These are phyloP conservation scores for Nyctibius bracteatus DNA, from an alignment of 2,113 vertebrate species.

Conservation along the genomic window DNA sequence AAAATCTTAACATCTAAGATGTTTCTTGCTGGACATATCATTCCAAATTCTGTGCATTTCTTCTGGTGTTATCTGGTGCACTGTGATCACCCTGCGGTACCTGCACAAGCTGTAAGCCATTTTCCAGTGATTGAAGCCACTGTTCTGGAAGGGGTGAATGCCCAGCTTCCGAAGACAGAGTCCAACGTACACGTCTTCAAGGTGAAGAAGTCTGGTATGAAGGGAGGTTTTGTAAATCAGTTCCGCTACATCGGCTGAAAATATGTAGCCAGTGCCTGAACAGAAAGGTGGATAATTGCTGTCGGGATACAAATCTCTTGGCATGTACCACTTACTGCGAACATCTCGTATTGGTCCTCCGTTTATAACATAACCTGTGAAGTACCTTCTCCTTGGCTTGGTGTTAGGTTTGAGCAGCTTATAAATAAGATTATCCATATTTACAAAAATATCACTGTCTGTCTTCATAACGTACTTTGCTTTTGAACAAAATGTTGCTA, in stretches of 20 bases:
- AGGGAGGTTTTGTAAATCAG: slow-evolving; percentile 97
- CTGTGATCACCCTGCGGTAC: slow-evolving; percentile 93
- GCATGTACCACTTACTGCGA: slow-evolving; percentile 99
- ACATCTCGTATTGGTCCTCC: slow-evolving; percentile 96
- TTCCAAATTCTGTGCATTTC: slow-evolving; percentile 99
- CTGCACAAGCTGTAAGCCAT: slow-evolving; percentile 98
- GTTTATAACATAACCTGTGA: slow-evolving; percentile 96
- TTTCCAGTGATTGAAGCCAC: slow-evolving; percentile 99
- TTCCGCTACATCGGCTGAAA: slow-evolving; percentile 95
- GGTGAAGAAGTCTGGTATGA: slow-evolving; percentile 93
- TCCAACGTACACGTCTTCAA: slow-evolving; percentile 97
- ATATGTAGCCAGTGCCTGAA: slow-evolving; percentile 96
- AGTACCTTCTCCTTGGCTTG: slow-evolving; percentile 93
- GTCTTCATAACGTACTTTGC: slow-evolving; percentile 99
- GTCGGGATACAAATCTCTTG: slow-evolving; percentile 94
- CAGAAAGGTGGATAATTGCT: slow-evolving; percentile 98
- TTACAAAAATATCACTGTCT: slow-evolving; percentile 98
- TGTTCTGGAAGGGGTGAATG: slow-evolving; percentile 99
- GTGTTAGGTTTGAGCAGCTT: slow-evolving; percentile 94
- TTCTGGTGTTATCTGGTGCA: slow-evolving; percentile 97
- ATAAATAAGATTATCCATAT: slow-evolving; percentile 99
- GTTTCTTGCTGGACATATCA: slow-evolving; percentile 99
- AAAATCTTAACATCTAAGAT: slow-evolving; percentile 91
- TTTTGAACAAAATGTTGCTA: slow-evolving; percentile 94
- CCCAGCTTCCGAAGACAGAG: slow-evolving; percentile 94